Evolutionary conservation across 2,113 vertebrate genomes (phyloP).

Genomic region (Hyla sarda): DNA sequence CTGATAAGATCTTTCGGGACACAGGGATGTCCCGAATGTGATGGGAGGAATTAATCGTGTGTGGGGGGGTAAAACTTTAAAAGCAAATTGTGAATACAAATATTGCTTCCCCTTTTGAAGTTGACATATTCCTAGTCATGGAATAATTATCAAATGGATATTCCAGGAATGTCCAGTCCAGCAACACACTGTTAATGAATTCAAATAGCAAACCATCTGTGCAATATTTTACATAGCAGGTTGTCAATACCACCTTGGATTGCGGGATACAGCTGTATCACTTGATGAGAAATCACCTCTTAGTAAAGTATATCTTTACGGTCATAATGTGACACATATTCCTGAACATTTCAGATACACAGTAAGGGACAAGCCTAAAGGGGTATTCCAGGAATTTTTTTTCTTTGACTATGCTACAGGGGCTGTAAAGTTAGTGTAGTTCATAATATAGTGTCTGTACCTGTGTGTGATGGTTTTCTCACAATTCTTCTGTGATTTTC

Average conservation of each 20-base stretch:
- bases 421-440: too few relatives aligned
- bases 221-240: background rate
- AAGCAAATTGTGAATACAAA: background rate
- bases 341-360: background rate
- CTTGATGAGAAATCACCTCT: background rate
- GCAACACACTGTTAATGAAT: slow-evolving; percentile 2
- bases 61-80: too few relatives aligned
- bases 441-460: too few relatives aligned
- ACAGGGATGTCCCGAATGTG: too few relatives aligned
- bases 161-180: background rate
- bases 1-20: too few relatives aligned
- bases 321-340: background rate
- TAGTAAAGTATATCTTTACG: background rate
- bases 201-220: slow-evolving; percentile 9
- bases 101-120: background rate
- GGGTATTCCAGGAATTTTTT: too few relatives aligned
- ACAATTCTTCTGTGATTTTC: too few relatives aligned
- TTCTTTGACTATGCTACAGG: too few relatives aligned
- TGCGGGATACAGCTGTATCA: background rate
- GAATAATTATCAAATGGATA: background rate
- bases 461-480: too few relatives aligned
- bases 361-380: background rate
- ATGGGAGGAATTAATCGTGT: too few relatives aligned
- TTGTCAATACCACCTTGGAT: slow-evolving; percentile 30
- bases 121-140: background rate